Conservation (phyloP, 2,888 invertebrate genomes). For the Zele albiditarsus region DNA sequence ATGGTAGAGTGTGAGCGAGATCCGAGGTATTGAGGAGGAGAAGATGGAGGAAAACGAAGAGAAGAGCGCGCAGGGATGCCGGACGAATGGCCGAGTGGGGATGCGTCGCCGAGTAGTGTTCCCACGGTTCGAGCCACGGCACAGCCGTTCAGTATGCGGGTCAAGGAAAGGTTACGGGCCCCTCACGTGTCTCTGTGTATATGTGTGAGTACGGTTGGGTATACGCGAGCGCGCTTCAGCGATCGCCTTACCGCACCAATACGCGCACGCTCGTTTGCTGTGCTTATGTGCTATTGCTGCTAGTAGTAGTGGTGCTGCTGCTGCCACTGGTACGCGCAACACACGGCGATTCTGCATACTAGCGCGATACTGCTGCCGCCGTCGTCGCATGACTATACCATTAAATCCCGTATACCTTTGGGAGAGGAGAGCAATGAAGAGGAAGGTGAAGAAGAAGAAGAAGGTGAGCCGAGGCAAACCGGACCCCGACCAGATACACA, state of each 20-base stretch:
- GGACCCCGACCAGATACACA: slow-evolving; percentile 25
- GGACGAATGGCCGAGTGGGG: slow-evolving; percentile 58
- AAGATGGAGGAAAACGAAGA: slow-evolving; percentile 50
- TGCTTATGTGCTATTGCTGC: not conserved
- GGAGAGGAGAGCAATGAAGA: slow-evolving; percentile 16
- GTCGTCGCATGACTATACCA: slow-evolving; percentile 59
- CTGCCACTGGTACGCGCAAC: slow-evolving; percentile 38
- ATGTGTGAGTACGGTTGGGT: slow-evolving; percentile 33
- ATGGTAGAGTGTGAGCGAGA: slow-evolving; percentile 33
- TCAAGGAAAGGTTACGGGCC: slow-evolving; percentile 78
- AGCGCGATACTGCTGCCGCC: slow-evolving; percentile 31
- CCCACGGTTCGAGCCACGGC: slow-evolving; percentile 78
- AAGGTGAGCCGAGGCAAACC: slow-evolving; percentile 33
- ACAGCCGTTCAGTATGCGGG: slow-evolving; percentile 79
- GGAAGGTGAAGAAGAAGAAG: slow-evolving; percentile 30
- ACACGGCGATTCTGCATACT: slow-evolving; percentile 20
- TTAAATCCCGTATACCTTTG: slow-evolving; percentile 57
- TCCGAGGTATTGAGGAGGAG: slow-evolving; percentile 46
- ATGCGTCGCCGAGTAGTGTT: slow-evolving; percentile 71
- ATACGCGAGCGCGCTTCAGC: slow-evolving; percentile 54
- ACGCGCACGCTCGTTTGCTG: slow-evolving; percentile 7
- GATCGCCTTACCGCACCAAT: slow-evolving; percentile 55
- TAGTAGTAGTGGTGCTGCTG: slow-evolving; percentile 38
- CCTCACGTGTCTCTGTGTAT: slow-evolving; percentile 49
- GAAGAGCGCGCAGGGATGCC: slow-evolving; percentile 44